phyloP scores from a whole-genome alignment of 2,797 vertebrate species.

The Siniperca undulata region DNA sequence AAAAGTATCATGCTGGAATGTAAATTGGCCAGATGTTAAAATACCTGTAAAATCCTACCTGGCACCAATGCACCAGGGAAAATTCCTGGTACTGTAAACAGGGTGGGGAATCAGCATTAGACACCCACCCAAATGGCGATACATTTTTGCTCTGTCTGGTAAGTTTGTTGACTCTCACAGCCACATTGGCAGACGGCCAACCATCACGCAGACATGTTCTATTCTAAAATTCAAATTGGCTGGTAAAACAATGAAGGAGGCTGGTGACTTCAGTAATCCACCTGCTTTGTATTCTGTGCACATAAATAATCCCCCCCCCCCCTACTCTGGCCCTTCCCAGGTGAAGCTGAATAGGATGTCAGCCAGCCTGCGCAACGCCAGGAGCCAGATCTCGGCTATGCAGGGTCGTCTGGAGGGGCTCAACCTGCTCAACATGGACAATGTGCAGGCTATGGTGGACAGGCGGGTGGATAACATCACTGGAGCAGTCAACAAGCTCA shows the following conservation, averaged over 20 bases:
- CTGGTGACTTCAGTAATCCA: conserved; percentile 66
- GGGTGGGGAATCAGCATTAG: conserved; percentile 52
- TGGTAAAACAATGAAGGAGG: conserved; percentile 54
- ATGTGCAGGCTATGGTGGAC: conserved; percentile 90
- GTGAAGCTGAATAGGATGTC: conserved; percentile 92
- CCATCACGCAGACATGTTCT: conserved; percentile 35
- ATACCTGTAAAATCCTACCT: conserved; percentile 61
- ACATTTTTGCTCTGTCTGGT: conserved; percentile 51
- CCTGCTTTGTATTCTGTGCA: conserved; percentile 71
- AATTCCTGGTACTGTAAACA: conserved; percentile 74
- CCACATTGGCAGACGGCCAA: conserved; percentile 67
- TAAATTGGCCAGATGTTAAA: conserved; percentile 65
- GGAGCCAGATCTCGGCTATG: conserved; percentile 88
- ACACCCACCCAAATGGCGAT: conserved; percentile 56
- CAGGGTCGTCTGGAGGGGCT: conserved; percentile 91
- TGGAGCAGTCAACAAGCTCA: conserved; percentile 87
- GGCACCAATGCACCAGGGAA: conserved; percentile 63
- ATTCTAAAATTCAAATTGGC: conserved; percentile 65
- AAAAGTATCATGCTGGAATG: conserved; percentile 60
- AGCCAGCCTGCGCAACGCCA: conserved; percentile 90
- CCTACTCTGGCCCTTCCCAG: conserved; percentile 61
- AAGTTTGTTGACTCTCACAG: conserved; percentile 61
- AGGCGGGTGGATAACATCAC: conserved; percentile 92
- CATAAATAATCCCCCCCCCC: conserved; percentile 46
- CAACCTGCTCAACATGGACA: conserved; percentile 90